Percentiles rank a stretch among this genome's conserved stretches.
Evolutionary conservation across 2,113 vertebrate genomes (phyloP).

Genomic region (Pontoporia blainvillei): DNA sequence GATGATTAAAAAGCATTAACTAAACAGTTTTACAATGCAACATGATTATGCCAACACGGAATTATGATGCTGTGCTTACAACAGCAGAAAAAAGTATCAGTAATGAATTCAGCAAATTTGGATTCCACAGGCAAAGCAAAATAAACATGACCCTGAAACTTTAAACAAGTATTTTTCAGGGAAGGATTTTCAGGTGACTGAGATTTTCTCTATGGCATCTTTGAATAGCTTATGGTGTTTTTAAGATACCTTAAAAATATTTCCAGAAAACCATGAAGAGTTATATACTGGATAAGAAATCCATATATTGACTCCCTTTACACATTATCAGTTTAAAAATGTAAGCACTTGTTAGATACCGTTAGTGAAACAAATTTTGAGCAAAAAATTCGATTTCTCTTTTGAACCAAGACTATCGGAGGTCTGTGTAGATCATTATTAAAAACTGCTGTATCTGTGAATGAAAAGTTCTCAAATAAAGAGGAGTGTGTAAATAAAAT

Average conservation of each 20-base stretch:
- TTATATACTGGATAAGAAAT: background rate
- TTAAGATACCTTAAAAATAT: slow-evolving; percentile 19
- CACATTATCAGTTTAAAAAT: background rate
- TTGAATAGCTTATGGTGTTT: background rate
- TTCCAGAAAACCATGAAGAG: background rate
- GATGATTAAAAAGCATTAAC: background rate
- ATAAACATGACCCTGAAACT: background rate
- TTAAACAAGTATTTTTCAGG: background rate
- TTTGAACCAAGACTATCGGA: background rate
- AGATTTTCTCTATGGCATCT: background rate
- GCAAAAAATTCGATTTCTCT: background rate
- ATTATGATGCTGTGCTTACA: background rate
- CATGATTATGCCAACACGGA: background rate
- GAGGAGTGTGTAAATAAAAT: background rate
- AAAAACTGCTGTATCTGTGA: background rate
- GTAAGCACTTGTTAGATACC: background rate
- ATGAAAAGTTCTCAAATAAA: background rate
- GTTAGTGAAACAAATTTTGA: background rate
- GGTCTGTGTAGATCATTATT: background rate
- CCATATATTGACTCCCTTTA: background rate
- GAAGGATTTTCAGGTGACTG: background rate
- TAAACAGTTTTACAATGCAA: background rate
- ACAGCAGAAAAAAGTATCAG: background rate
- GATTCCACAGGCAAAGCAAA: background rate
- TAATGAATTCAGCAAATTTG: background rate